A percentile compares a stretch with the other conserved stretches of the same genome.
Evolutionary conservation across 1,140 invertebrate species (phyloP).

Genomic region (Anthonomus grandis): DNA sequence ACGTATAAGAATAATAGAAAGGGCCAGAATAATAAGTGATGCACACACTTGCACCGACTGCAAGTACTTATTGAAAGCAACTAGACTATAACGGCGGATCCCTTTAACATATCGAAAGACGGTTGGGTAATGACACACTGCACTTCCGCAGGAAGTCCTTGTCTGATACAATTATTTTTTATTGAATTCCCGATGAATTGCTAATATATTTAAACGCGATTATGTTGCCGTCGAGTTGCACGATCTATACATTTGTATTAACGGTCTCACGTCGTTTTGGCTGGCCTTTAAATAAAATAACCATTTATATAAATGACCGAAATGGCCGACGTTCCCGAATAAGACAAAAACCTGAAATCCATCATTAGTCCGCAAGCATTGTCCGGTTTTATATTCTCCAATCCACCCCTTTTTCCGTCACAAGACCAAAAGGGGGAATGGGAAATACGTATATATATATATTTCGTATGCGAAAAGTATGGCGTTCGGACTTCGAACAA

Average conservation of each 20-base stretch:
- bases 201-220: too few species aligned
- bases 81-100: slow-evolving; percentile 22
- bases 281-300: slow-evolving; percentile 15
- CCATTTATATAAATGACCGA: slow-evolving; percentile 29
- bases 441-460: too few species aligned
- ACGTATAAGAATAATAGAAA: too few species aligned
- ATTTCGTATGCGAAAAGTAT: slow-evolving; percentile 23
- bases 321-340: slow-evolving; percentile 9
- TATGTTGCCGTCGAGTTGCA: too few species aligned
- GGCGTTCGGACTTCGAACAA: slow-evolving; percentile 25
- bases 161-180: slow-evolving; percentile 21
- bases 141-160: slow-evolving; percentile 21
- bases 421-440: slow-evolving; percentile 6
- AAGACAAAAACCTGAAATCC: slow-evolving; percentile 30
- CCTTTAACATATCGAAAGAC: slow-evolving; percentile 20
- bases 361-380: slow-evolving; percentile 27
- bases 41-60: slow-evolving; percentile 8
- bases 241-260: background rate
- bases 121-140: slow-evolving; percentile 25
- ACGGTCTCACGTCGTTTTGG: background rate
- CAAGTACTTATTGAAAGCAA: slow-evolving; percentile 21
- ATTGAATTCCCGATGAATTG: slow-evolving; percentile 11
- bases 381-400: slow-evolving; percentile 24
- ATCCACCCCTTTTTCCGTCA: slow-evolving; percentile 16
- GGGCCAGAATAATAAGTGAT: too few species aligned